Conservation (phyloP, 1,140 invertebrate genomes). For the Arion vulgaris region DNA sequence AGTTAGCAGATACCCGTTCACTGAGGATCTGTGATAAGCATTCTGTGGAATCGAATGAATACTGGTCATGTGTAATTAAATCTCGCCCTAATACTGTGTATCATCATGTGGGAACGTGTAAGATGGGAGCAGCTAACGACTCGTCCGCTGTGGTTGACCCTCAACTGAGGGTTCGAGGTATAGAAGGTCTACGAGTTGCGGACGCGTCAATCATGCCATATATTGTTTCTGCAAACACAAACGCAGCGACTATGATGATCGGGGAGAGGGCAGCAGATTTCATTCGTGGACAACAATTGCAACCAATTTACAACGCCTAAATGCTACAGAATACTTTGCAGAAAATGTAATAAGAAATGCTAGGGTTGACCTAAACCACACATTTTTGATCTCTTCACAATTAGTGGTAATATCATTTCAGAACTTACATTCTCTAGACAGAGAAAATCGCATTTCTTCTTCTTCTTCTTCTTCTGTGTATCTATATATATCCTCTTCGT, state of each 20-base stretch:
- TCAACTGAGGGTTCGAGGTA: constrained; percentile 69
- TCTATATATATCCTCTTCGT: too few species aligned
- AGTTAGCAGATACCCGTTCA: background rate
- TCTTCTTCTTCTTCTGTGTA: too few species aligned
- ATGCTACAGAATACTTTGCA: too few species aligned
- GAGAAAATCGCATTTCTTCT: too few species aligned
- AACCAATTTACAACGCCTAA: constrained; percentile 1
- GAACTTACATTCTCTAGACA: too few species aligned
- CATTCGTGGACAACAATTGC: constrained; percentile 56
- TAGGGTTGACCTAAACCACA: too few species aligned
- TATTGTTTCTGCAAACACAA: constrained; percentile 75
- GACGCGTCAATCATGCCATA: constrained; percentile 77
- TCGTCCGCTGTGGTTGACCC: constrained; percentile 69
- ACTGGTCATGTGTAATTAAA: constrained; percentile 63
- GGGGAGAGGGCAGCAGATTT: constrained; percentile 76
- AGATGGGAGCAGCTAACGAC: constrained; percentile 85
- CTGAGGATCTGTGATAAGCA: constrained; percentile 38
- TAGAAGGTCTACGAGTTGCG: constrained; percentile 73
- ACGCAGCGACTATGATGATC: constrained; percentile 76
- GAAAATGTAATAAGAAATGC: too few species aligned
- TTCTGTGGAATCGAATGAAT: constrained; percentile 60
- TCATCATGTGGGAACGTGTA: constrained; percentile 89
- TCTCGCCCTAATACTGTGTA: constrained; percentile 78
- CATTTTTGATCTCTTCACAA: too few species aligned
- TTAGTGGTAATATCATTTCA: too few species aligned